These are phyloP conservation scores for Iguana delicatissima DNA, from an alignment of 2,797 vertebrate species.

Conservation along the genomic window DNA sequence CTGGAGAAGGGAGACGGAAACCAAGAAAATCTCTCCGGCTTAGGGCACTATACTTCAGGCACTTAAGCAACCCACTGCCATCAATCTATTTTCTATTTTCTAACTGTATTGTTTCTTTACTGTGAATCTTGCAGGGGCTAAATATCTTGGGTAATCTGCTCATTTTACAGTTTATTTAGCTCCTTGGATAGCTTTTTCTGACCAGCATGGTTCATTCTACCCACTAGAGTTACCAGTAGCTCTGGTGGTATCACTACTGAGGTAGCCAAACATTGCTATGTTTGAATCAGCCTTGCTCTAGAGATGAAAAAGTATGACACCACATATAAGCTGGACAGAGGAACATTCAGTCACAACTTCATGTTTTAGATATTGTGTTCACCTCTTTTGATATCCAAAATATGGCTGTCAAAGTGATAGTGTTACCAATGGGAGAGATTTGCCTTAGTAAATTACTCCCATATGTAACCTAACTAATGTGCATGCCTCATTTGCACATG, in stretches of 20 bases:
- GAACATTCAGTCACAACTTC: slow-evolving; percentile 36
- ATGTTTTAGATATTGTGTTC: not conserved
- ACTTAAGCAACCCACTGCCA: not conserved
- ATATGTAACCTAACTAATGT: not conserved
- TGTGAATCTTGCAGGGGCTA: not conserved
- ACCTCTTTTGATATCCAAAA: not conserved
- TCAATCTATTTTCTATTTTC: not conserved
- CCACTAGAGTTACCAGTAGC: not conserved
- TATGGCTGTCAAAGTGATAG: not conserved
- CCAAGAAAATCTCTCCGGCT: not conserved
- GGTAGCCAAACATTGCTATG: not conserved
- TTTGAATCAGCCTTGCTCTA: slow-evolving; percentile 52
- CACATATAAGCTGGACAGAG: slow-evolving; percentile 32
- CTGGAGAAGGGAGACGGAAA: not conserved
- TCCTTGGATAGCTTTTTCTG: not conserved
- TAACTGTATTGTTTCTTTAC: accelerated
- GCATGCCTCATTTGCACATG: not conserved
- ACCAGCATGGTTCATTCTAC: too few species aligned
- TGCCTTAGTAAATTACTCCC: not conserved
- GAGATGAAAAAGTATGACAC: slow-evolving; percentile 49
- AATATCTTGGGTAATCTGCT: accelerated
- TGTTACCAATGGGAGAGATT: not conserved
- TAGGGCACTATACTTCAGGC: not conserved
- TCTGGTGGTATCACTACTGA: not conserved
- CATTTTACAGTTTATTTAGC: slow-evolving; percentile 22